These are phyloP conservation scores for Xiphorhynchus erythropygius DNA, from an alignment of 2,797 vertebrate species.

Conservation along the genomic window DNA sequence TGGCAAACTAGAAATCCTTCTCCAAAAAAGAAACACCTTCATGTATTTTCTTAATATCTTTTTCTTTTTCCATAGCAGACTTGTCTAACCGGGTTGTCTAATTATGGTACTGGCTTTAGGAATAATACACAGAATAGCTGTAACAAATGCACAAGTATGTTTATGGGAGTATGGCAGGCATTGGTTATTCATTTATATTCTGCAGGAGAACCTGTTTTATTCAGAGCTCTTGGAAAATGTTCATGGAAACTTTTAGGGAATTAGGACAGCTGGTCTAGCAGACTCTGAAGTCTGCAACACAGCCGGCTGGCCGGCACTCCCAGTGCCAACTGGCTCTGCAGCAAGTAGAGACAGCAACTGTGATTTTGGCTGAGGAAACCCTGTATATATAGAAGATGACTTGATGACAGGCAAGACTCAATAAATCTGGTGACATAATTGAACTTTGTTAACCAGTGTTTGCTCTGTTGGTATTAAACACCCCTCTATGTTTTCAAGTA, in stretches of 20 bases:
- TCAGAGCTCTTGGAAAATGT: slow-evolving; percentile 38
- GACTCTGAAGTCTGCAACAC: slow-evolving; percentile 43
- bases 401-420: slow-evolving; percentile 52
- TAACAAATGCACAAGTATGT: not conserved
- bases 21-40: not conserved
- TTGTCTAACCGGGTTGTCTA: not conserved
- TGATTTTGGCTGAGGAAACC: slow-evolving; percentile 31
- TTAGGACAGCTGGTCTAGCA: slow-evolving; percentile 59
- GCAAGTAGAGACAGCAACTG: slow-evolving; percentile 55
- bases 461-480: slow-evolving; percentile 20
- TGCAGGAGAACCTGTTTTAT: slow-evolving; percentile 34
- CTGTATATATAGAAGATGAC: slow-evolving; percentile 52
- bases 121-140: not conserved
- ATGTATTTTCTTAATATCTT: not conserved
- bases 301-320: slow-evolving; percentile 22
- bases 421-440: slow-evolving; percentile 57
- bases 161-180: not conserved
- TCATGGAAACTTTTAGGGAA: slow-evolving; percentile 51
- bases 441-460: slow-evolving; percentile 38
- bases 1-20: not conserved
- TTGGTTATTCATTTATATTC: slow-evolving; percentile 39
- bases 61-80: not conserved
- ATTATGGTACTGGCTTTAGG: not conserved
- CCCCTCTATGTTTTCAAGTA: not conserved
- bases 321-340: slow-evolving; percentile 63